Evolutionary conservation across 2,113 vertebrate species (phyloP).

Genomic region (Pavo muticus): DNA sequence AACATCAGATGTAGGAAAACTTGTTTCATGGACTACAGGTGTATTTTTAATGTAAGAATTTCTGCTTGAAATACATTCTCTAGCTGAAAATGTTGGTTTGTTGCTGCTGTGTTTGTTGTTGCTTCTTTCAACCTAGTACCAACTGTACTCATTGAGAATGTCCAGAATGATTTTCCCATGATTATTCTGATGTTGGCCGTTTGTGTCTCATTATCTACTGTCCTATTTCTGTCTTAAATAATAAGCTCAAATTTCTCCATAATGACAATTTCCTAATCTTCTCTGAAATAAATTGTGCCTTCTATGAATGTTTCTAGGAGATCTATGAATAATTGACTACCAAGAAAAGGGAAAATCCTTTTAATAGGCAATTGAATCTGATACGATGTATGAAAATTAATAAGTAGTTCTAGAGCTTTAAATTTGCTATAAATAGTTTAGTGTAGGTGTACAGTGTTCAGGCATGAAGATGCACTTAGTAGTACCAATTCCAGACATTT

Average conservation of each 20-base stretch:
- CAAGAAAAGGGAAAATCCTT: background rate
- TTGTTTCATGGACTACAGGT: background rate
- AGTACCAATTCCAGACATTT: background rate
- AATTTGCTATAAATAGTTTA: background rate
- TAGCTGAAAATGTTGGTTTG: background rate
- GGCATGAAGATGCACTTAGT: background rate
- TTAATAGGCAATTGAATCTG: background rate
- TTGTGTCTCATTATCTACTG: background rate
- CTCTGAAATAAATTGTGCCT: slow-evolving; percentile 10
- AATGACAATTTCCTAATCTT: background rate
- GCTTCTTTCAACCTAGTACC: background rate
- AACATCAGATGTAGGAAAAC: rapidly evolving
- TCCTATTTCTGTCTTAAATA: background rate
- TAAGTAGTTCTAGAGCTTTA: background rate
- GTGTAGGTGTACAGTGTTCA: background rate
- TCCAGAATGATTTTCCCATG: background rate
- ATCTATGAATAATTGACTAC: slow-evolving; percentile 30
- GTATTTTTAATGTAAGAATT: background rate
- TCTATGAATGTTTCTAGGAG: slow-evolving; percentile 1
- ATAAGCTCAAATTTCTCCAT: background rate
- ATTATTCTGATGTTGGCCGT: background rate
- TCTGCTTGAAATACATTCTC: rapidly evolving
- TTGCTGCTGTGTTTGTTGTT: background rate
- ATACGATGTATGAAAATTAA: background rate
- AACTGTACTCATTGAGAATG: background rate